These are phyloP conservation scores for Muraenolepis orangiensis DNA, from an alignment of 2,797 vertebrate genomes.

Conservation along the genomic window DNA sequence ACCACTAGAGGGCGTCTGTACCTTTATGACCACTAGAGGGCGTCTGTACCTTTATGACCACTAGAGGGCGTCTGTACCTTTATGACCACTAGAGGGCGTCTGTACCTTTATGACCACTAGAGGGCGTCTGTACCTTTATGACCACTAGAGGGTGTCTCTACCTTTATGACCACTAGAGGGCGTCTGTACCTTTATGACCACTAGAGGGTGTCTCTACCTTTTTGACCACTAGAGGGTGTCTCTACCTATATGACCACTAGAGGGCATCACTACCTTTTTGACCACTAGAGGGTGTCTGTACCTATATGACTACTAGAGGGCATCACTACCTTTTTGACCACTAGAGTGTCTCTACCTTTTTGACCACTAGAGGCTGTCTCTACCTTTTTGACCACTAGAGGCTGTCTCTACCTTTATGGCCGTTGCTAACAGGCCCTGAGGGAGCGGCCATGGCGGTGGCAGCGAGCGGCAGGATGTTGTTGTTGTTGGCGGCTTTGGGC, in stretches of 20 bases:
- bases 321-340: too few species aligned
- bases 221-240: not conserved
- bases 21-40: too few species aligned
- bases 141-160: not conserved
- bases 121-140: not conserved
- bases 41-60: too few species aligned
- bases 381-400: too few species aligned
- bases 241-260: not conserved
- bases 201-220: not conserved
- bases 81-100: too few species aligned
- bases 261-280: too few species aligned
- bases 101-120: too few species aligned
- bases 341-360: too few species aligned
- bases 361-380: too few species aligned
- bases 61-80: too few species aligned
- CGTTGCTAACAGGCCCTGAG: conserved; percentile 76
- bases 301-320: too few species aligned
- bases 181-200: not conserved
- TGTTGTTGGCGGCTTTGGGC: conserved; percentile 87
- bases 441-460: conserved; percentile 82
- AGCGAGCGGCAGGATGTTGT: conserved; percentile 79
- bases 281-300: not conserved
- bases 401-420: conserved; percentile 80
- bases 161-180: not conserved
- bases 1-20: too few species aligned